These are phyloP conservation scores for Anoplophora glabripennis DNA, from an alignment of 1,140 invertebrate species.

Conservation along the genomic window DNA sequence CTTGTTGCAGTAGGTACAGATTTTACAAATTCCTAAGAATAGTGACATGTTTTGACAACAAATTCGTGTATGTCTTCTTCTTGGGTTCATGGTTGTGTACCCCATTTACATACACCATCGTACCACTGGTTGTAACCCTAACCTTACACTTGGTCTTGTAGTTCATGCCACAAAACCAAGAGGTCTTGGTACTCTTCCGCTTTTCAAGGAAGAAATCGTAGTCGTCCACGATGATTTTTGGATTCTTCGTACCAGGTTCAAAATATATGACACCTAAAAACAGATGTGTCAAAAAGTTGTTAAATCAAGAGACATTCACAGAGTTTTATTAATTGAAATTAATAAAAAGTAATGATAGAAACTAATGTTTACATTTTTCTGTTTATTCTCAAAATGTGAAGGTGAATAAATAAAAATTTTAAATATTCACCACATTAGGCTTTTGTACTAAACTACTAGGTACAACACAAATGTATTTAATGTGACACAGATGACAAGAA, in stretches of 20 bases:
- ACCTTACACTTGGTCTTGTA: conserved; percentile 29
- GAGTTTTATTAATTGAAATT: too few relatives aligned
- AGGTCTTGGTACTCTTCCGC: conserved; percentile 20
- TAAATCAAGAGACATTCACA: too few relatives aligned
- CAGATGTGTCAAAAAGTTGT: too few relatives aligned
- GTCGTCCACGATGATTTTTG: conserved; percentile 30
- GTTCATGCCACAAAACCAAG: conserved; percentile 29
- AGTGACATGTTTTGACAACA: conserved; percentile 22
- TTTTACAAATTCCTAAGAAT: conserved; percentile 11
- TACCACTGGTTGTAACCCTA: conserved; percentile 27
- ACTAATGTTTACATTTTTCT: too few relatives aligned
- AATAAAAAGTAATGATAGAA: too few relatives aligned
- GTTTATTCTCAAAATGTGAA: too few relatives aligned
- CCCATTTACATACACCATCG: conserved; percentile 23
- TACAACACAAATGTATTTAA: too few relatives aligned
- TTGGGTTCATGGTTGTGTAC: conserved; percentile 31
- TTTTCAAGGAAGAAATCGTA: conserved; percentile 25
- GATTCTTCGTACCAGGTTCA: conserved; percentile 28
- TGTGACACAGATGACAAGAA: too few relatives aligned
- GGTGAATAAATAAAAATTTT: too few relatives aligned
- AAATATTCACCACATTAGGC: too few relatives aligned
- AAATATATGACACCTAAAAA: conserved; percentile 28
- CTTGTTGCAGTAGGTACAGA: too few relatives aligned
- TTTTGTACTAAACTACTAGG: too few relatives aligned
- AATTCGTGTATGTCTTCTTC: conserved; percentile 8